Percentiles rank a stretch among this genome's conserved stretches.
phyloP scores from a whole-genome alignment of 1,140 invertebrate genomes.

The Cecropterus lyciades region DNA sequence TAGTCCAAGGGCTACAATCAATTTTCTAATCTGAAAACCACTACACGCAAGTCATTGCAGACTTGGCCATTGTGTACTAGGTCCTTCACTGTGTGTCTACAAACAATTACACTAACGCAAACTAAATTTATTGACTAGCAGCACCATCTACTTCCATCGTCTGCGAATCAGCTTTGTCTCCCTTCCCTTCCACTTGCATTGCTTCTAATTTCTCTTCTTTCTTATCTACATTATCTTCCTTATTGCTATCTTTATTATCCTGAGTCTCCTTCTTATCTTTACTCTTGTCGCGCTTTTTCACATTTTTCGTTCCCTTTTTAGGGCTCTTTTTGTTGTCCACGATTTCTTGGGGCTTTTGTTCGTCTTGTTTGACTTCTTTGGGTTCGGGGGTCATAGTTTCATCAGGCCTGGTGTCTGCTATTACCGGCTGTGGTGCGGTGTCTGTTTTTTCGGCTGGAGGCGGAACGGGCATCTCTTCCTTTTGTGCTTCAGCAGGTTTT shows the following conservation, averaged over 20 bases:
- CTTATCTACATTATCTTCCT: constrained; percentile 52
- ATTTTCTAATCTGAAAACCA: too few relatives aligned
- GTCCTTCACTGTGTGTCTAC: constrained; percentile 59
- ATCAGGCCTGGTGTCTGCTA: constrained; percentile 54
- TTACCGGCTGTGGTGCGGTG: constrained; percentile 36
- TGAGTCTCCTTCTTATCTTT: constrained; percentile 73
- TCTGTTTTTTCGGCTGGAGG: constrained; percentile 32
- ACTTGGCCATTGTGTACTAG: constrained; percentile 25
- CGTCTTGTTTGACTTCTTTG: constrained; percentile 37
- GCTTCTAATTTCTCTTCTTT: constrained; percentile 56
- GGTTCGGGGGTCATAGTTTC: constrained; percentile 41
- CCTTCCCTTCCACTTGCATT: constrained; percentile 74
- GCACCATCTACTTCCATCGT: constrained; percentile 75
- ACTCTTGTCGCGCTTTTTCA: constrained; percentile 78
- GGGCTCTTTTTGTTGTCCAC: constrained; percentile 56
- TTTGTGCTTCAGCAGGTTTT: constrained; percentile 36
- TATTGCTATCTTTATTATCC: constrained; percentile 56
- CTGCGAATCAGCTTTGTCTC: constrained; percentile 60
- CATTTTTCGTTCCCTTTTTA: constrained; percentile 61
- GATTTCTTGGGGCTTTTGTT: constrained; percentile 49
- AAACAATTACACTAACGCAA: constrained; percentile 71
- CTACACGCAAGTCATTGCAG: constrained; percentile 1
- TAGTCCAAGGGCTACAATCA: too few relatives aligned
- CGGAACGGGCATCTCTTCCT: constrained; percentile 17
- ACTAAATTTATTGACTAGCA: constrained; percentile 82